These are phyloP conservation scores for Romanogobio albipinnatus DNA, from an alignment of 2,113 vertebrate species.

Conservation along the genomic window DNA sequence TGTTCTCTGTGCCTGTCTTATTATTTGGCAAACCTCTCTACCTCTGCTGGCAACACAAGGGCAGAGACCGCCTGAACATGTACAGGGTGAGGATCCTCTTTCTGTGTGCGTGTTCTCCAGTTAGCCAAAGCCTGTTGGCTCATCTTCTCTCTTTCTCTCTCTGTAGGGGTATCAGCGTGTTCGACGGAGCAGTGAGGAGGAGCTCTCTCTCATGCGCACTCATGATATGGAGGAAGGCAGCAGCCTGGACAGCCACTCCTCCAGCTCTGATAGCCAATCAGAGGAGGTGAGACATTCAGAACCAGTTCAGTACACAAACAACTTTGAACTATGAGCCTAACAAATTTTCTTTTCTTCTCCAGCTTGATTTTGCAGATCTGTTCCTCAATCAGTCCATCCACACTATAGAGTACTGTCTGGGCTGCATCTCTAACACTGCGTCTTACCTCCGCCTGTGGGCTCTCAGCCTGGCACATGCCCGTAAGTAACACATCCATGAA, in stretches of 20 bases:
- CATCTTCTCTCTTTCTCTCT: neutral
- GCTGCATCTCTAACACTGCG: conserved; percentile 96
- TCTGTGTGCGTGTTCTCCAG: conserved; percentile 10
- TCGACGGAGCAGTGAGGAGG: conserved; percentile 89
- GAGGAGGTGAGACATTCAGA: conserved; percentile 79
- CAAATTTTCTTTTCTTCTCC: conserved; percentile 25
- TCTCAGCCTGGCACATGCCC: conserved; percentile 94
- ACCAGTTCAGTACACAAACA: neutral
- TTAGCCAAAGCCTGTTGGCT: neutral
- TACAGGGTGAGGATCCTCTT: conserved; percentile 82
- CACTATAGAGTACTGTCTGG: conserved; percentile 94
- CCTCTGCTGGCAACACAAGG: conserved; percentile 88
- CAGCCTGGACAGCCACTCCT: conserved; percentile 72
- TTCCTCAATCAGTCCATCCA: conserved; percentile 93
- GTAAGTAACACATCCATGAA: conserved; percentile 77
- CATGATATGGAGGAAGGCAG: conserved; percentile 88
- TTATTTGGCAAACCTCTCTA: conserved; percentile 93
- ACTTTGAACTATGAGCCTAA: neutral
- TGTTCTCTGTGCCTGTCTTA: conserved; percentile 88
- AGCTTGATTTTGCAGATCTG: conserved; percentile 88
- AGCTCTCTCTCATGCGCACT: conserved; percentile 82
- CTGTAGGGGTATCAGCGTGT: conserved; percentile 87
- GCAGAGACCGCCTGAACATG: conserved; percentile 77
- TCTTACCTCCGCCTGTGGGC: conserved; percentile 98
- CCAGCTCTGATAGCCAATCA: conserved; percentile 72